These are phyloP conservation scores for Caenorhabditis brenneri DNA, from an alignment of 1,140 invertebrate genomes.

Conservation along the genomic window DNA sequence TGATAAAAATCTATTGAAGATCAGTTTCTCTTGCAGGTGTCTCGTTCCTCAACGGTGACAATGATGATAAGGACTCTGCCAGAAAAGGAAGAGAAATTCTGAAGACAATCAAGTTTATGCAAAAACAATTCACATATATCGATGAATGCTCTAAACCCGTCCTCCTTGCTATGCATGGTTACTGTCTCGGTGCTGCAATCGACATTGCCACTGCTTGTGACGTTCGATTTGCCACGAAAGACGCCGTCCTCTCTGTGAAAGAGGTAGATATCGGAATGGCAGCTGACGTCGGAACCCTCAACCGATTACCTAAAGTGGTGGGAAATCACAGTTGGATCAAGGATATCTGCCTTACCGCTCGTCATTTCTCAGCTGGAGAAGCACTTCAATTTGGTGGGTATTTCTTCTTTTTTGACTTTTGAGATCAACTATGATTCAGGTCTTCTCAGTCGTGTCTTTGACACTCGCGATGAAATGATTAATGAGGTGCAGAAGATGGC, in stretches of 20 bases:
- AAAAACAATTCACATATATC: constrained; percentile 39
- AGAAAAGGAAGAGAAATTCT: constrained; percentile 8
- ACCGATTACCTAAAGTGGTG: constrained; percentile 89
- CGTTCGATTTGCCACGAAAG: constrained; percentile 45
- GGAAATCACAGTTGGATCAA: constrained; percentile 84
- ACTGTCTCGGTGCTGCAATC: constrained; percentile 47
- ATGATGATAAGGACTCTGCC: background rate
- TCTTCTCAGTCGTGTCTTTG: constrained; percentile 50
- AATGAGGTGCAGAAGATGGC: constrained; percentile 79
- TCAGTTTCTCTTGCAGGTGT: background rate
- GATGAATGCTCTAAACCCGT: constrained; percentile 51
- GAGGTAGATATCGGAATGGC: constrained; percentile 79
- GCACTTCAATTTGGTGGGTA: constrained; percentile 81
- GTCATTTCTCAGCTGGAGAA: constrained; percentile 83
- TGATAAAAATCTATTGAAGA: too few species aligned
- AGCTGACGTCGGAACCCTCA: constrained; percentile 90
- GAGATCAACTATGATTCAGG: constrained; percentile 48
- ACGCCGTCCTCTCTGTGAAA: constrained; percentile 49
- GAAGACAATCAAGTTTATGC: constrained; percentile 13
- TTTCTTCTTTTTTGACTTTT: constrained; percentile 78
- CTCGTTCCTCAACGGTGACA: background rate
- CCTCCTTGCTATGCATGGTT: constrained; percentile 46
- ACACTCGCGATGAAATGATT: constrained; percentile 75
- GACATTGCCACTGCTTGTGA: constrained; percentile 53
- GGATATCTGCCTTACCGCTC: constrained; percentile 84